A percentile compares a stretch with the other conserved stretches of the same genome.
These are phyloP conservation scores for Lepidocolaptes lacrymiger DNA, from an alignment of 2,797 vertebrate species.

Conservation along the genomic window DNA sequence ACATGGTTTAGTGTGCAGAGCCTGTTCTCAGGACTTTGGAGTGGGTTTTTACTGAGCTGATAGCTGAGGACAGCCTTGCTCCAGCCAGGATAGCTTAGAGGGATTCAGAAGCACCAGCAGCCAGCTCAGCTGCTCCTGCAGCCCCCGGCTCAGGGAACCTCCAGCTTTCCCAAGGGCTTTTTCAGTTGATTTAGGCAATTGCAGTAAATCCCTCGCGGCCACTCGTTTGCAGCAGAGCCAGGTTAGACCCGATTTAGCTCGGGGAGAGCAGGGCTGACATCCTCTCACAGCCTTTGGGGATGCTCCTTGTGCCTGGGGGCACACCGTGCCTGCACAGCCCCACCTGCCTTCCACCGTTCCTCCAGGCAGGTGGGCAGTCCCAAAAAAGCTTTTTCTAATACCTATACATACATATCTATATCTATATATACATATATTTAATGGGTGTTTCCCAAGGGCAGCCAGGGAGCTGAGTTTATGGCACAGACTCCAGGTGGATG, in stretches of 20 bases:
- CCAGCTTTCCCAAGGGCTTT: not conserved
- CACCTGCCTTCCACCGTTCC: not conserved
- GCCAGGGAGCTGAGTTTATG: too few species aligned
- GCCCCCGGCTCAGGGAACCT: not conserved
- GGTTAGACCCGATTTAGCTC: not conserved
- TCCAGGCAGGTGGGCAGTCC: not conserved
- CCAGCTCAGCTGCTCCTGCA: not conserved
- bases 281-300: not conserved
- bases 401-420: not conserved
- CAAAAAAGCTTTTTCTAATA: not conserved
- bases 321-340: accelerated
- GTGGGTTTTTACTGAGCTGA: not conserved
- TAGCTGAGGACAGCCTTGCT: not conserved
- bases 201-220: not conserved
- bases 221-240: not conserved
- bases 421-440: not conserved
- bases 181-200: not conserved
- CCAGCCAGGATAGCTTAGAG: not conserved
- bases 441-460: not conserved
- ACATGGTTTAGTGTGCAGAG: not conserved
- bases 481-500: not conserved
- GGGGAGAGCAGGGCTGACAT: not conserved
- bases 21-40: not conserved
- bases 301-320: not conserved
- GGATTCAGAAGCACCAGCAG: not conserved